These are phyloP conservation scores for Ligdia adustata DNA, from an alignment of 2,888 invertebrate genomes.

Conservation along the genomic window DNA sequence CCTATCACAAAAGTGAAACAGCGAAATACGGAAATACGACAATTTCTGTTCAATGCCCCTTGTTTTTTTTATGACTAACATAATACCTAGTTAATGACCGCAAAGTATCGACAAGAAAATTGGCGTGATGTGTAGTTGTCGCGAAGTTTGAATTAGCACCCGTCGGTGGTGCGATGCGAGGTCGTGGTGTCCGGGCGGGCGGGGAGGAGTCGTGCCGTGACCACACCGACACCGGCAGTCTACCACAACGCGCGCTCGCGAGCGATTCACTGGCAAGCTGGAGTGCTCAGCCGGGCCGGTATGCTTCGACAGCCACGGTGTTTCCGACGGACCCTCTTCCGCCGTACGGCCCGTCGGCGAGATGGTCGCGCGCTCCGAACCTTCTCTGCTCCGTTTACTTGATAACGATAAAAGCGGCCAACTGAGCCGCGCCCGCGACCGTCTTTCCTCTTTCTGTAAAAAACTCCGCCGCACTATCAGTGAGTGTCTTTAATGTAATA, in stretches of 20 bases:
- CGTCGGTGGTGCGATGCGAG: conserved; percentile 45
- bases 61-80: conserved; percentile 30
- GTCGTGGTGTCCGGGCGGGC: conserved; percentile 56
- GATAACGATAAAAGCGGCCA: conserved; percentile 73
- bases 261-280: conserved; percentile 75
- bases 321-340: conserved; percentile 64
- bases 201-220: conserved; percentile 45
- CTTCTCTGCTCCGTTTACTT: conserved; percentile 72
- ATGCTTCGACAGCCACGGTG: conserved; percentile 80
- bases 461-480: conserved; percentile 79
- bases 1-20: too few relatives aligned
- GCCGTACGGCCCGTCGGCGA: conserved; percentile 71
- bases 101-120: conserved; percentile 32
- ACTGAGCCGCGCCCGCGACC: conserved; percentile 74
- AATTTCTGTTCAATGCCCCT: conserved; percentile 8
- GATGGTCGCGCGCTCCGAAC: conserved; percentile 70
- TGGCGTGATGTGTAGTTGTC: conserved; percentile 36
- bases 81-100: conserved; percentile 31
- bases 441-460: conserved; percentile 77
- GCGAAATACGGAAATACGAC: too few relatives aligned
- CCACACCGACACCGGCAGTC: conserved; percentile 65
- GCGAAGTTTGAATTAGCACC: conserved; percentile 68
- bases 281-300: conserved; percentile 78
- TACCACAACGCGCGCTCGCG: conserved; percentile 73
- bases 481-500: conserved; percentile 59